Evolutionary conservation across 2,888 invertebrate genomes (phyloP).

Genomic region (Digitonthophagus gazella): DNA sequence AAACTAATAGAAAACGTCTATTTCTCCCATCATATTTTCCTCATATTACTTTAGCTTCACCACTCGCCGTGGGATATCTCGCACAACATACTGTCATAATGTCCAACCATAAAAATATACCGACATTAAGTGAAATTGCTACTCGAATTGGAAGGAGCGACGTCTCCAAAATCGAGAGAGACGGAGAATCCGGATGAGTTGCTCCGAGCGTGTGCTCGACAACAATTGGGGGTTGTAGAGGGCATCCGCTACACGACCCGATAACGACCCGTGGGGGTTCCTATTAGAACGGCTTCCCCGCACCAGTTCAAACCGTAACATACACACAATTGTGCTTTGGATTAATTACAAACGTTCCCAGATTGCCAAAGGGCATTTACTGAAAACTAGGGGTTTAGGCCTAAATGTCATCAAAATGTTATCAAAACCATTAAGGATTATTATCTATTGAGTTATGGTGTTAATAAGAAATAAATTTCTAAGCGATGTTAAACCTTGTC

Average conservation of each 20-base stretch:
- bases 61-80: constrained; percentile 24
- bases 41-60: constrained; percentile 31
- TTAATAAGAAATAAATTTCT: too few relatives aligned
- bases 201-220: constrained; percentile 1
- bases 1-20: too few relatives aligned
- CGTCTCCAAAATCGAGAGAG: not conserved
- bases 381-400: too few relatives aligned
- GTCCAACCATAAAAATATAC: constrained; percentile 41
- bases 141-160: not conserved
- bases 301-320: constrained; percentile 9
- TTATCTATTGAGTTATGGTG: too few relatives aligned
- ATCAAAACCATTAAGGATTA: too few relatives aligned
- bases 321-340: constrained; percentile 2
- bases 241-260: constrained; percentile 16
- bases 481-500: too few relatives aligned
- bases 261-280: constrained; percentile 21
- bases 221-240: constrained; percentile 17
- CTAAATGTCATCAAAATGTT: too few relatives aligned
- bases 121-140: constrained; percentile 33
- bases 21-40: constrained; percentile 41
- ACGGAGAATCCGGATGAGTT: constrained; percentile 4
- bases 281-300: constrained; percentile 18
- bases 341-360: not conserved
- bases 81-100: constrained; percentile 38
- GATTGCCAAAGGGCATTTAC: not conserved